phyloP scores from a whole-genome alignment of 2,113 vertebrate species.

The Capricornis sumatraensis region DNA sequence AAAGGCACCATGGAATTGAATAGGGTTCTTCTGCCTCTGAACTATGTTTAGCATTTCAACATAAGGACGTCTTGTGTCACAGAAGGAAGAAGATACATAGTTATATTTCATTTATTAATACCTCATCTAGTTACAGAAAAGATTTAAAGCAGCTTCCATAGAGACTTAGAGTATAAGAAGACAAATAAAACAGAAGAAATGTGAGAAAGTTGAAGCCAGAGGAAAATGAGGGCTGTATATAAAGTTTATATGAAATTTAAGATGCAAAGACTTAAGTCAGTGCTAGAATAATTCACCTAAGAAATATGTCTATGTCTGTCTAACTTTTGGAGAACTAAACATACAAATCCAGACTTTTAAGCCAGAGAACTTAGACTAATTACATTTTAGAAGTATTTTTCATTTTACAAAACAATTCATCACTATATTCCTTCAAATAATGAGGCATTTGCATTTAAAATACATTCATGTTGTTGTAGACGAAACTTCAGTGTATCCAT shows the following conservation, averaged over 20 bases:
- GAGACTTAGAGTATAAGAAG: neutral
- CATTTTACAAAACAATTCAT: slow-evolving; percentile 44
- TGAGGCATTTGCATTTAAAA: slow-evolving; percentile 18
- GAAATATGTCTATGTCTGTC: neutral
- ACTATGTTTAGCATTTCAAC: neutral
- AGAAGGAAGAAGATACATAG: neutral
- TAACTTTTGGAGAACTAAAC: slow-evolving; percentile 24
- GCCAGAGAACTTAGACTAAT: slow-evolving; percentile 2
- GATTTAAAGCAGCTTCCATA: neutral
- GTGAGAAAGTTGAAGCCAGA: neutral
- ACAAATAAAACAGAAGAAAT: neutral
- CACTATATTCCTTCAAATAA: slow-evolving; percentile 11
- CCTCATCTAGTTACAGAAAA: neutral
- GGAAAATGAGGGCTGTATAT: neutral
- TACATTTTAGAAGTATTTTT: slow-evolving; percentile 46
- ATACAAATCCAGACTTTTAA: neutral
- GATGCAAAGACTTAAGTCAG: neutral
- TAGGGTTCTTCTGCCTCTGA: neutral
- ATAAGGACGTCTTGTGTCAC: neutral
- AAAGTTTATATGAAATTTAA: neutral
- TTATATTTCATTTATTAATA: neutral
- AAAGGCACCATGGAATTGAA: neutral
- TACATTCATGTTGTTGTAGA: neutral
- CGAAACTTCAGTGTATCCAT: neutral
- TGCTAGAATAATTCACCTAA: neutral